Percentiles rank a stretch among this genome's conserved stretches.
phyloP scores from a whole-genome alignment of 2,797 vertebrate genomes.

The Picus viridis region DNA sequence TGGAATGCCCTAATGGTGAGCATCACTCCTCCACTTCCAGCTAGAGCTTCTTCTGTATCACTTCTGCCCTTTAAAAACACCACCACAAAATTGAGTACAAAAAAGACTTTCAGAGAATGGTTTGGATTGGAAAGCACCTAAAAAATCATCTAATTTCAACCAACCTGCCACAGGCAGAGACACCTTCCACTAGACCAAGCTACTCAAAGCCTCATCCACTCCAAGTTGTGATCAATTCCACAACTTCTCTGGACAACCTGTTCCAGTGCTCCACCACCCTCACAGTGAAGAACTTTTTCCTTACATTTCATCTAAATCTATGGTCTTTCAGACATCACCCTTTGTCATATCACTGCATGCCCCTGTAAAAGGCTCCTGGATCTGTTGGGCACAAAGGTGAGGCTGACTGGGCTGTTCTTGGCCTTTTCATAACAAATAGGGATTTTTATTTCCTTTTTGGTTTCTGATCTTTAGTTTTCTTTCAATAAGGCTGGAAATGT shows the following conservation, averaged over 20 bases:
- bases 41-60: not conserved
- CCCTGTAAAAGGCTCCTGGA: not conserved
- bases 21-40: not conserved
- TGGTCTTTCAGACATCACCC: too few species aligned
- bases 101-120: not conserved
- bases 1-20: rapidly evolving
- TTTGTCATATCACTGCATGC: not conserved
- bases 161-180: not conserved
- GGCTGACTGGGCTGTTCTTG: not conserved
- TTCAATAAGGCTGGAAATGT: not conserved
- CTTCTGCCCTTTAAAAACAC: not conserved
- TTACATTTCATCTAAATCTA: too few species aligned
- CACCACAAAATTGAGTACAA: not conserved
- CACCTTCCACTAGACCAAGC: not conserved
- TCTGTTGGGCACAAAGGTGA: not conserved
- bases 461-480: not conserved
- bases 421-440: not conserved
- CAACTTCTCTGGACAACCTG: not conserved
- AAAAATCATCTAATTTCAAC: too few species aligned
- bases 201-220: not conserved
- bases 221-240: too few species aligned
- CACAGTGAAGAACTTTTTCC: not conserved
- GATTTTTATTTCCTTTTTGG: not conserved
- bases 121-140: not conserved
- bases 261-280: not conserved